Conservation (phyloP, 1,140 invertebrate genomes). For the Phthorimaea operculella region DNA sequence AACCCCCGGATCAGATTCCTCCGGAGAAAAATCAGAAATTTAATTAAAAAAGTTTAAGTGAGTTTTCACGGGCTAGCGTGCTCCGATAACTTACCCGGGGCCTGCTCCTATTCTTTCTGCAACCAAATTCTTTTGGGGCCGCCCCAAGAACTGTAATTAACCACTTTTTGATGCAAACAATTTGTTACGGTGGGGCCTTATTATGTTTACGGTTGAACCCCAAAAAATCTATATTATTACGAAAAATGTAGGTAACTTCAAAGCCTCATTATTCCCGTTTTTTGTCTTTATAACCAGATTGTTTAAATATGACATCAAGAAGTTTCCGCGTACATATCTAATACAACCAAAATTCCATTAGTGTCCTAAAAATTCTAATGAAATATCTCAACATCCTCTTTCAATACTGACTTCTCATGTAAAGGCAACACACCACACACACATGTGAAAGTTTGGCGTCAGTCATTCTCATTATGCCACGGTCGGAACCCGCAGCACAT, state of each 20-base stretch:
- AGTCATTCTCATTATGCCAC: constrained; percentile 21
- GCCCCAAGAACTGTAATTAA: constrained; percentile 25
- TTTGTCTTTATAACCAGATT: too few species aligned
- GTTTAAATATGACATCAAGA: too few species aligned
- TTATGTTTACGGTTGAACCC: too few species aligned
- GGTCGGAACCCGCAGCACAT: constrained; percentile 33
- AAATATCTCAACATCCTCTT: too few species aligned
- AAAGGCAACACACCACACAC: not conserved
- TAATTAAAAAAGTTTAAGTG: constrained; percentile 67
- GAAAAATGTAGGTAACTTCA: too few species aligned
- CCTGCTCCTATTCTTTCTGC: constrained; percentile 48
- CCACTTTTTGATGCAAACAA: constrained; percentile 23
- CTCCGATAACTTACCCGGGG: constrained; percentile 50
- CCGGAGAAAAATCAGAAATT: constrained; percentile 59
- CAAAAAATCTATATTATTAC: too few species aligned
- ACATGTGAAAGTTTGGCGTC: constrained; percentile 1
- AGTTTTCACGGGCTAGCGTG: constrained; percentile 56
- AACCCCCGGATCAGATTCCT: constrained; percentile 43
- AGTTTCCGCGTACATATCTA: too few species aligned
- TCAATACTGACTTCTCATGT: too few species aligned
- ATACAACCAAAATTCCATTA: too few species aligned
- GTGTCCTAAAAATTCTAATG: too few species aligned
- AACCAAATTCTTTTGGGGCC: constrained; percentile 35
- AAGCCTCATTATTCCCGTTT: too few species aligned
- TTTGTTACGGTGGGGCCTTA: constrained; percentile 6